A percentile compares a stretch with the other conserved stretches of the same genome.
phyloP scores from a whole-genome alignment of 2,888 invertebrate genomes.

The Terebella lapidaria region DNA sequence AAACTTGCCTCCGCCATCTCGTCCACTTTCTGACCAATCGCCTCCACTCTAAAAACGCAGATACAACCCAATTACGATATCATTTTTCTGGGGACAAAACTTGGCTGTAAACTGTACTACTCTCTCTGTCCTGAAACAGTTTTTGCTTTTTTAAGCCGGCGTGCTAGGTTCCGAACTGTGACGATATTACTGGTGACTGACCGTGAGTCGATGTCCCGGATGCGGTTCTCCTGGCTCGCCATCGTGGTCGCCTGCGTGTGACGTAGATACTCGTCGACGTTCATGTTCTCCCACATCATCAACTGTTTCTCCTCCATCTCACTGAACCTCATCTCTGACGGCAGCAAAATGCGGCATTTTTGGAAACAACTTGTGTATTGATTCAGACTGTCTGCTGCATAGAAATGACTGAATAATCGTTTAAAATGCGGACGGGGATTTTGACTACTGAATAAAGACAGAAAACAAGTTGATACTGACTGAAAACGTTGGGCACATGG shows the following conservation, averaged over 20 bases:
- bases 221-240: conserved; percentile 34
- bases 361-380: too few species aligned
- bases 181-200: too few species aligned
- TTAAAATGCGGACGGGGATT: too few species aligned
- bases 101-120: too few species aligned
- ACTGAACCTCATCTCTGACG: conserved; percentile 7
- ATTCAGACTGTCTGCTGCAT: too few species aligned
- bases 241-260: conserved; percentile 30
- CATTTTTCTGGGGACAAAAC: too few species aligned
- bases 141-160: too few species aligned
- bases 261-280: conserved; percentile 44
- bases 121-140: too few species aligned
- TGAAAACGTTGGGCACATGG: neutral
- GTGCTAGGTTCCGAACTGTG: too few species aligned
- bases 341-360: neutral
- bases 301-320: conserved; percentile 34
- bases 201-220: conserved; percentile 33
- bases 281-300: conserved; percentile 50
- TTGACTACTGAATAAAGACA: too few species aligned
- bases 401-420: too few species aligned
- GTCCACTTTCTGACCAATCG: conserved; percentile 26
- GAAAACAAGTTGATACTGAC: neutral
- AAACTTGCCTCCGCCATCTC: conserved; percentile 22
- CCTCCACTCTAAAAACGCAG: conserved; percentile 30
- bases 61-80: too few species aligned